phyloP scores from a whole-genome alignment of 2,888 invertebrate genomes.

The Idaea aversata region DNA sequence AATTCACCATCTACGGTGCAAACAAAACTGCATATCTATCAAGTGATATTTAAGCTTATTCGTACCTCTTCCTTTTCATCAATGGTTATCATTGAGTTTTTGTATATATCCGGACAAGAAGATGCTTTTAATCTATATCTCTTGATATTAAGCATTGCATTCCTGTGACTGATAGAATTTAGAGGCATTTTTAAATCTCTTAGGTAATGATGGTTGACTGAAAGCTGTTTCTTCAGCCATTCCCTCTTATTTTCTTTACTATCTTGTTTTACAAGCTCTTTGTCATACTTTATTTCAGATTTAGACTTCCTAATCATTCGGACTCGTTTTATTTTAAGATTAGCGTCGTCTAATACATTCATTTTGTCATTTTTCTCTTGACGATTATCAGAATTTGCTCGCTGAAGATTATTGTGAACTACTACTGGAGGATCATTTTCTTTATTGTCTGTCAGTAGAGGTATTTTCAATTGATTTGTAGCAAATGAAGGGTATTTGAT shows the following conservation, averaged over 20 bases:
- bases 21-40: background rate
- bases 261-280: slow-evolving; percentile 64
- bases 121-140: slow-evolving; percentile 91
- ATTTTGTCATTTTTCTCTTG: slow-evolving; percentile 38
- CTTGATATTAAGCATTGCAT: slow-evolving; percentile 90
- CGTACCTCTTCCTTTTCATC: slow-evolving; percentile 88
- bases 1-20: background rate
- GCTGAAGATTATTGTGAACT: slow-evolving; percentile 45
- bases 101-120: slow-evolving; percentile 94
- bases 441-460: slow-evolving; percentile 24
- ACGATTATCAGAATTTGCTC: slow-evolving; percentile 61
- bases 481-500: slow-evolving; percentile 52
- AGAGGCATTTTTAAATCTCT: slow-evolving; percentile 86
- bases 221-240: slow-evolving; percentile 72
- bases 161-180: slow-evolving; percentile 92
- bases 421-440: slow-evolving; percentile 52
- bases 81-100: slow-evolving; percentile 93
- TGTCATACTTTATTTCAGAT: slow-evolving; percentile 54
- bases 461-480: slow-evolving; percentile 31
- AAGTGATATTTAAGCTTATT: background rate
- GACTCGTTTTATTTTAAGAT: slow-evolving; percentile 47
- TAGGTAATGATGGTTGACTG: slow-evolving; percentile 84
- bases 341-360: slow-evolving; percentile 41
- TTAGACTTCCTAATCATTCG: slow-evolving; percentile 46
- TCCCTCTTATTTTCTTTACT: slow-evolving; percentile 67